A percentile compares a stretch with the other conserved stretches of the same genome.
phyloP scores from a whole-genome alignment of 53 echinoderm and acorn worm genomes.

The Crossaster papposus region DNA sequence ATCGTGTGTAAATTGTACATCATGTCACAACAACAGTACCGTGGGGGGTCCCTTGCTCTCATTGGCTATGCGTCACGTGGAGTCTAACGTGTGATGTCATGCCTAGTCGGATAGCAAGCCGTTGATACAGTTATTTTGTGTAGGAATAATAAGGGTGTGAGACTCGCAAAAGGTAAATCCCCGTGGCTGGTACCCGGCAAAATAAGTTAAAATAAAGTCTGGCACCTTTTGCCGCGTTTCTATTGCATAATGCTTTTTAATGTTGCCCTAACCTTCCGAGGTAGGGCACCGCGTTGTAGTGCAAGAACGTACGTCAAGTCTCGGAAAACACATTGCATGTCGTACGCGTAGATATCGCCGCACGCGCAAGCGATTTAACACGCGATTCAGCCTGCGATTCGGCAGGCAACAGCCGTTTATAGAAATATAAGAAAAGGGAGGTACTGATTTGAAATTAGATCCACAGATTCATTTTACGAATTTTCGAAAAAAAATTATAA shows the following conservation, averaged over 20 bases:
- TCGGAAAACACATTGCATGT: no score
- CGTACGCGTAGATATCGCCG: no score
- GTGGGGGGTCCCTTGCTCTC: slow-evolving; percentile 68
- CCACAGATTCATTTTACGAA: no score
- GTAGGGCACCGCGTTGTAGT: not conserved
- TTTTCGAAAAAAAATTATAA: no score
- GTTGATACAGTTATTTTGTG: not conserved
- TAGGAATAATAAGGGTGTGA: not conserved
- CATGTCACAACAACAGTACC: slow-evolving; percentile 70
- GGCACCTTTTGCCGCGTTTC: slow-evolving; percentile 15
- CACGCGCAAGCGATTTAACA: no score
- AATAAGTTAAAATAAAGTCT: slow-evolving; percentile 38
- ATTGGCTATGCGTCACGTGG: slow-evolving; percentile 66
- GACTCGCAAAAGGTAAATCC: slow-evolving; percentile 57
- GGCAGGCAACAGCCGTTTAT: no score
- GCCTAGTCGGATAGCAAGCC: slow-evolving; percentile 38
- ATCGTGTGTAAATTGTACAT: slow-evolving; percentile 15
- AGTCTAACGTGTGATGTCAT: slow-evolving; percentile 39
- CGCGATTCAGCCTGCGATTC: no score
- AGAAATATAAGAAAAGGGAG: no score
- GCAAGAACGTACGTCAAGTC: not conserved
- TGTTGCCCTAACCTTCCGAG: not conserved
- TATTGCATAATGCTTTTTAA: not conserved
- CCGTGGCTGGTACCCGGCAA: slow-evolving; percentile 38
- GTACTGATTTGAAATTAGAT: no score